Percentiles rank a stretch among this genome's conserved stretches.
These are phyloP conservation scores for Neolamprologus modestus DNA, from an alignment of 2,113 vertebrate genomes.

Conservation along the genomic window DNA sequence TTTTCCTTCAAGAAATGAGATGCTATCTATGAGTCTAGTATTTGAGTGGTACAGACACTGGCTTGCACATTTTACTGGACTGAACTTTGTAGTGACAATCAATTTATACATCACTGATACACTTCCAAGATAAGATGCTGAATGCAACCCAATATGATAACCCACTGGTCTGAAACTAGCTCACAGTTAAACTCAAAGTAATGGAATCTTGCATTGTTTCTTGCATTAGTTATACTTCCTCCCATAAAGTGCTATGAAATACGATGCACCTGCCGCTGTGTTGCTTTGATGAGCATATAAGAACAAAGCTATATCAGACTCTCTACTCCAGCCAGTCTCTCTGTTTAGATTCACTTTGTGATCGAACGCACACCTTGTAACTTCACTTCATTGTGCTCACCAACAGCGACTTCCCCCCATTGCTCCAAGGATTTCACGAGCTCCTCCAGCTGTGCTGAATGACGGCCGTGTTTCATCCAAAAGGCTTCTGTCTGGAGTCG, in stretches of 20 bases:
- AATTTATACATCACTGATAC: neutral
- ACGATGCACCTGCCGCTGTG: neutral
- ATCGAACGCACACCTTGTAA: conserved; percentile 15
- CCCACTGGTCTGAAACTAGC: neutral
- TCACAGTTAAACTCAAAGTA: neutral
- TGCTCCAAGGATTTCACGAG: conserved; percentile 73
- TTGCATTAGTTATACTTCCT: neutral
- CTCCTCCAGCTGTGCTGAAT: conserved; percentile 75
- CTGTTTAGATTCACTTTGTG: neutral
- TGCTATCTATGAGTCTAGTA: neutral
- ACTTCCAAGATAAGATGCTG: neutral
- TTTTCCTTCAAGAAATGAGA: neutral
- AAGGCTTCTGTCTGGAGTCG: conserved; percentile 68
- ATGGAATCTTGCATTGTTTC: neutral
- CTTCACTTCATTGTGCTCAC: neutral
- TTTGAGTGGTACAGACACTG: neutral
- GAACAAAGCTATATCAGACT: neutral
- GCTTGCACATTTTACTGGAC: neutral
- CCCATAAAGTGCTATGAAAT: neutral
- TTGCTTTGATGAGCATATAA: neutral
- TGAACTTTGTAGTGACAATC: neutral
- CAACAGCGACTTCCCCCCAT: conserved; percentile 33
- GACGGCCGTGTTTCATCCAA: conserved; percentile 65
- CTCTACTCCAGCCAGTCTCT: neutral
- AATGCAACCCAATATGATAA: neutral